Percentiles rank a stretch among this genome's conserved stretches.
phyloP scores from a whole-genome alignment of 2,113 vertebrate genomes.

The Prunella himalayana region DNA sequence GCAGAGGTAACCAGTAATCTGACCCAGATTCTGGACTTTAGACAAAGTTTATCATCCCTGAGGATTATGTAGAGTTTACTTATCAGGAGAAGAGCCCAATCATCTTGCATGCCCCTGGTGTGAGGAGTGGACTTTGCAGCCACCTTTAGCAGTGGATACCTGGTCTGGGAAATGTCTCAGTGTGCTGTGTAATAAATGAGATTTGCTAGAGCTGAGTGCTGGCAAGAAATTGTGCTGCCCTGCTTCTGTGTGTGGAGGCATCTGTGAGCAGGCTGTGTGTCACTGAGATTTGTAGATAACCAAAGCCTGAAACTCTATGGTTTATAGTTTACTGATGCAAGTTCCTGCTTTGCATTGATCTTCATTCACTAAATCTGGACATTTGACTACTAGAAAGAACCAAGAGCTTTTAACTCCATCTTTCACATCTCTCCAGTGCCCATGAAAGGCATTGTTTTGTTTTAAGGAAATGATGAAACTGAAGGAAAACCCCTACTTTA shows the following conservation, averaged over 20 bases:
- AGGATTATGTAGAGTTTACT: slow-evolving; percentile 30
- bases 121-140: slow-evolving; percentile 42
- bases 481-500: neutral
- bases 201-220: neutral
- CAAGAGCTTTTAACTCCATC: neutral
- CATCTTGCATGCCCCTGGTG: neutral
- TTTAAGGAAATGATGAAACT: neutral
- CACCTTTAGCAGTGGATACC: neutral
- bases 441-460: neutral
- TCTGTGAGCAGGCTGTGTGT: neutral
- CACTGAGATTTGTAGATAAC: neutral
- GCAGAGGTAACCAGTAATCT: neutral
- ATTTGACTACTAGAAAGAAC: neutral
- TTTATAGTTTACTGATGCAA: neutral
- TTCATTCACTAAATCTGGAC: slow-evolving; percentile 29
- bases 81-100: slow-evolving; percentile 19
- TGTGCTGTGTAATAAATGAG: neutral
- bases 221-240: neutral
- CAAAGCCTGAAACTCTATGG: neutral
- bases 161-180: neutral
- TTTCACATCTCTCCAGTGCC: neutral
- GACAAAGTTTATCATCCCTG: slow-evolving; percentile 18
- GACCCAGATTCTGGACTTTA: slow-evolving; percentile 49
- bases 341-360: slow-evolving; percentile 16
- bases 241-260: neutral